Evolutionary conservation across 2,888 invertebrate genomes (phyloP).

Genomic region (Drosophila mimetica): DNA sequence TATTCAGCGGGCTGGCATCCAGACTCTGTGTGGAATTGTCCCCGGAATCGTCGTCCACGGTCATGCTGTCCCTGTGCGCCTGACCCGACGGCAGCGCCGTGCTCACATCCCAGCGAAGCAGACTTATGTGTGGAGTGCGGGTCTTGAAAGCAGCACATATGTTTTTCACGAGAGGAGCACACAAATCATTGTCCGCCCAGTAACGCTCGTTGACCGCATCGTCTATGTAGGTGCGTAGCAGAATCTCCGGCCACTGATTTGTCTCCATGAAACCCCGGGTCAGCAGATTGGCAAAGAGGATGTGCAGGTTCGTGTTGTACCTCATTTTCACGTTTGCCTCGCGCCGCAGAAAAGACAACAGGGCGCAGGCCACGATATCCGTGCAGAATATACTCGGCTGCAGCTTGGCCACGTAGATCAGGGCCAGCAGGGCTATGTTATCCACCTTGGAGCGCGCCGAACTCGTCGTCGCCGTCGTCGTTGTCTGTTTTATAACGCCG

Average conservation of each 20-base stretch:
- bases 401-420: conserved; percentile 92
- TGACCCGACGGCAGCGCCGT: conserved; percentile 53
- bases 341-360: conserved; percentile 92
- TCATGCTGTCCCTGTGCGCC: conserved; percentile 63
- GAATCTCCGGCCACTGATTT: conserved; percentile 95
- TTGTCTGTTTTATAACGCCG: conserved; percentile 92
- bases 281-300: conserved; percentile 93
- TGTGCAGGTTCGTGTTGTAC: conserved; percentile 91
- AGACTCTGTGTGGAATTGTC: conserved; percentile 83
- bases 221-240: conserved; percentile 96
- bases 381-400: conserved; percentile 91
- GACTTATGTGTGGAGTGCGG: conserved; percentile 76
- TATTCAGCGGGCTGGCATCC: conserved; percentile 82
- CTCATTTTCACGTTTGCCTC: conserved; percentile 92
- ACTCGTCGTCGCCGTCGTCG: conserved; percentile 86
- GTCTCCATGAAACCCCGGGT: conserved; percentile 92
- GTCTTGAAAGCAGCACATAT: conserved; percentile 87
- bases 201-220: conserved; percentile 96
- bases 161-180: conserved; percentile 95
- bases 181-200: conserved; percentile 97
- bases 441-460: conserved; percentile 94
- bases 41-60: conserved; percentile 85
- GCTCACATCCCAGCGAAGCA: conserved; percentile 72
- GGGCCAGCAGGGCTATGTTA: conserved; percentile 89
- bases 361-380: conserved; percentile 90